Base-by-base conservation (phyloP, 2,113 vertebrate genomes). In the Salminus brasiliensis region DNA sequence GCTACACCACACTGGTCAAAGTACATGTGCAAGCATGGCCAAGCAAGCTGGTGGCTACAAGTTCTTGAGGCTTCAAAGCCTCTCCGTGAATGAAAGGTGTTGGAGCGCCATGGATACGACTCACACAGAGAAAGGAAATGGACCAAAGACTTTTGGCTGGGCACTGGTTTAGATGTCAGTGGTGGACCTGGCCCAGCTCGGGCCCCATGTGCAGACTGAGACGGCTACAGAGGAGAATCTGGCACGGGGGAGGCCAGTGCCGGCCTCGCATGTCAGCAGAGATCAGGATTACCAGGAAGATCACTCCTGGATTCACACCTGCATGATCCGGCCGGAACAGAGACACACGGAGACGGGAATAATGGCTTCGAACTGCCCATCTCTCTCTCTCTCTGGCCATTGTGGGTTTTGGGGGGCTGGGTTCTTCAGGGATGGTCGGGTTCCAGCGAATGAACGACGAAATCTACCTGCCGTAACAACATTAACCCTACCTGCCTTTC, bases 201-300 rank as follows among this genome's bases (percentile, higher is more conserved):
- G 73, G 62, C 27, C 45, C 78, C 78, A 72, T 72, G 80, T 81
- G 76, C 60, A 45, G 45, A 21, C 6, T 10, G 15, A 49, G 53
- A 53, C 52, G 68, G 65, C 34, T 67, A 71, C 9, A n/a, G 23
- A 9, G 21, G 62, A 66, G 32, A 66, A 25, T 9, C 32, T 39
- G 62, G 34, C 32, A 39, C 9, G 23, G n/a, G n/a, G 47, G n/a
- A 62, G 75, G 53, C 30, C 49, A 47, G 74, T 62, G 63, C 6
- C n/a, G 57, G 74, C 25, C 43, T 75, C 70, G 81, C 77, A 78
- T 85, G 85, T 85, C 83, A 78, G 72, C 79, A 74, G 70, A 77
- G 81, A 86, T 88, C 66, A 83, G 83, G 84, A 84, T 84, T 83
- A 85, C 78, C 69, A 55, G 41, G 36, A 47, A 81, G 55, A 83